phyloP scores from a whole-genome alignment of 2,113 vertebrate genomes.

The Triplophysa siluroides region DNA sequence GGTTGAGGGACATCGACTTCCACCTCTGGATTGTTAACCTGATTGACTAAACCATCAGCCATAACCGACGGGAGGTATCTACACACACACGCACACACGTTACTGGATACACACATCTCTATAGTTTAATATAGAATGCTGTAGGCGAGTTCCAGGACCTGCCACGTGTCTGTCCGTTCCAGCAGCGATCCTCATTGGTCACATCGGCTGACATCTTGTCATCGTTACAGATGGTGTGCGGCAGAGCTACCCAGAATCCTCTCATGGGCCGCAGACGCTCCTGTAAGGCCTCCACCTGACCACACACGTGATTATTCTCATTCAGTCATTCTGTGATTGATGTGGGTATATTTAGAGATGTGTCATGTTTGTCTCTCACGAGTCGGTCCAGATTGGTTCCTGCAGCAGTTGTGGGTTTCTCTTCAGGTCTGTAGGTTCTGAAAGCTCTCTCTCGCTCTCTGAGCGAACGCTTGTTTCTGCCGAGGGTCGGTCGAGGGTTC shows the following conservation, averaged over 20 bases:
- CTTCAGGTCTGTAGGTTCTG: slow-evolving; percentile 75
- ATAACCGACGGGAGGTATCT: slow-evolving; percentile 83
- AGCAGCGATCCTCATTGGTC: slow-evolving; percentile 84
- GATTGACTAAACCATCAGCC: slow-evolving; percentile 76
- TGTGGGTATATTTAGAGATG: no score
- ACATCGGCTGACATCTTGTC: slow-evolving; percentile 79
- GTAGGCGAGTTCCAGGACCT: slow-evolving; percentile 61
- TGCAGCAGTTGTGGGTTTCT: slow-evolving; percentile 82
- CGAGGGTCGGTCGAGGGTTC: slow-evolving; percentile 70
- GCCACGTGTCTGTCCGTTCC: slow-evolving; percentile 79
- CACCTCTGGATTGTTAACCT: slow-evolving; percentile 85
- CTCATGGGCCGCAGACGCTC: slow-evolving; percentile 80
- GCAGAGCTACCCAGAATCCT: slow-evolving; percentile 85
- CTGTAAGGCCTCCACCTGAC: slow-evolving; percentile 82
- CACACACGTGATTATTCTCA: background rate
- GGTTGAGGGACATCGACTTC: slow-evolving; percentile 76
- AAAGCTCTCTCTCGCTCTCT: slow-evolving; percentile 71
- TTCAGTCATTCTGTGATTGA: no score
- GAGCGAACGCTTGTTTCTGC: slow-evolving; percentile 76
- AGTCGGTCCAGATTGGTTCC: slow-evolving; percentile 84
- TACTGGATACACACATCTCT: background rate
- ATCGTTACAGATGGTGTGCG: slow-evolving; percentile 83
- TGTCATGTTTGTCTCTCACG: slow-evolving; percentile 65
- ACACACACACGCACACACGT: slow-evolving; percentile 14
- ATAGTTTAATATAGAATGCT: background rate